Evolutionary conservation across 2,797 vertebrate genomes (phyloP).

Genomic region (Neomorphus geoffroyi): DNA sequence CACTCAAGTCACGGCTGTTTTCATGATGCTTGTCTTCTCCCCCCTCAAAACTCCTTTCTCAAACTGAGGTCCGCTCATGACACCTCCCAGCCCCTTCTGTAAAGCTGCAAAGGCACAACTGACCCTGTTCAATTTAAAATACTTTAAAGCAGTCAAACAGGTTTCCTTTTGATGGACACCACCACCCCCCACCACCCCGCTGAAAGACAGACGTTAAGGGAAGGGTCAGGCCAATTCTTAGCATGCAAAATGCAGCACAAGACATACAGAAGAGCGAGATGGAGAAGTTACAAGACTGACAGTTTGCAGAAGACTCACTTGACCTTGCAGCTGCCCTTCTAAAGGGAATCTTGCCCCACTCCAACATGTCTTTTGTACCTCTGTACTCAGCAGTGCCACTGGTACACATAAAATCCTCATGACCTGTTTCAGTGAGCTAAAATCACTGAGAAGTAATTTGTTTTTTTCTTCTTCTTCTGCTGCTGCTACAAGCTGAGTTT

Average conservation of each 20-base stretch:
- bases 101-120: background rate
- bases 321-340: background rate
- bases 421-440: background rate
- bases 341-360: background rate
- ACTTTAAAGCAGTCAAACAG: background rate
- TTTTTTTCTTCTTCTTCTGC: background rate
- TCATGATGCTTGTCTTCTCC: background rate
- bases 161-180: background rate
- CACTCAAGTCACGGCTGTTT: background rate
- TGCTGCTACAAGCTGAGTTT: background rate
- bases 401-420: background rate
- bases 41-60: background rate
- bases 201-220: background rate
- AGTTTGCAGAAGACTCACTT: background rate
- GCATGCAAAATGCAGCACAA: background rate
- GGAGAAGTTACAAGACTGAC: background rate
- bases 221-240: background rate
- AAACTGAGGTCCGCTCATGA: rapidly evolving
- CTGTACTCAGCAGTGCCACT: background rate
- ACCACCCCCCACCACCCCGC: background rate
- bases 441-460: background rate
- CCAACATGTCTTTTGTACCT: background rate
- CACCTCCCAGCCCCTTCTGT: rapidly evolving
- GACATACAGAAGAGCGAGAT: background rate
- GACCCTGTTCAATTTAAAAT: background rate